Evolutionary conservation across 2,888 invertebrate species (phyloP), one percentile per base, ranked within the genome.

Genomic region (Mythimna lalbum): DNA sequence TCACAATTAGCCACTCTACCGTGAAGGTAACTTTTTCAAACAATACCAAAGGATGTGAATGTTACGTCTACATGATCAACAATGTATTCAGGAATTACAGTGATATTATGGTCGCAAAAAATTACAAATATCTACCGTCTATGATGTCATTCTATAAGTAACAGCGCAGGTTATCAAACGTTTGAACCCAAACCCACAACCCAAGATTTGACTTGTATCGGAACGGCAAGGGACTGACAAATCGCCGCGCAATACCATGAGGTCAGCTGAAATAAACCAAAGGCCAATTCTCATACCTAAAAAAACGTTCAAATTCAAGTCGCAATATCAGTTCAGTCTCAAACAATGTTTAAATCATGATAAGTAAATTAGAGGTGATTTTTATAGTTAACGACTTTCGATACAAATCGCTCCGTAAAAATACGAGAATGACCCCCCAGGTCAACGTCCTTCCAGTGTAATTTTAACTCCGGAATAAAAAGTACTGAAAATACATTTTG

Each of bases 391-490:
- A 17, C 43, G 43, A 43, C 43, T 17, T n/a, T 43, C 43, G 43
- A 39, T 39, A 14, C 12, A 4, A 17, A 43, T 43, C 17, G 17
- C 14, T 14, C 17, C 43, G 5, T 43, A 43, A 43, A 43, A 14
- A 6, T 43, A 43, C 6, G 43, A 19, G 19, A 43, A 43, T 43
- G 5, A 43, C 17, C 43, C 43, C 43, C 17, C 55, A 69, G 82
- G 83, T 83, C 77, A 82, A 82, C 59, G 85, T 74, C 80, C 83
- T 79, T 76, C 52, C 55, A 66, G 53, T 69, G 56, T 67, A 50
- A 65, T 63, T 78, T 62, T 68, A 61, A 73, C n/a, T 39, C 31
- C 39, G 47, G 21, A 62, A 57, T 49, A 72, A 73, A 71, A 69
- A 61, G 65, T 39, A 50, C 63, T 63, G 27, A 50, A 74, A 74